Percentiles rank a stretch among this genome's conserved stretches.
phyloP scores from a whole-genome alignment of 2,113 vertebrate genomes.

The Tenrec ecaudatus region DNA sequence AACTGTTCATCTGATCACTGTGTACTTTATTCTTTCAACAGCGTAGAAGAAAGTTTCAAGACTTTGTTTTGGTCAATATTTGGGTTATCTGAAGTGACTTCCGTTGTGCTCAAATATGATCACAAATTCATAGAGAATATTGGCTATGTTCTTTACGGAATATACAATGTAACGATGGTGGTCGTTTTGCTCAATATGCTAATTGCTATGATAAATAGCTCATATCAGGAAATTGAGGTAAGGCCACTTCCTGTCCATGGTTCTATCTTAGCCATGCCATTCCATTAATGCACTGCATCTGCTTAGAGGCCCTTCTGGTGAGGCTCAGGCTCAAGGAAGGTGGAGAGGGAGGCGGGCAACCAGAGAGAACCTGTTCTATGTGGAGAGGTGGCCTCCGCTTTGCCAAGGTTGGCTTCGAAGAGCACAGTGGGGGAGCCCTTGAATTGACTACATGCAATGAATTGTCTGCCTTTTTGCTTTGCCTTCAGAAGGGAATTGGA shows the following conservation, averaged over 20 bases:
- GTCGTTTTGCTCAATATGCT: constrained; percentile 94
- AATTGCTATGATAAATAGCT: constrained; percentile 95
- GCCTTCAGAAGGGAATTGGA: not conserved
- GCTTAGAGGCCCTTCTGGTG: not conserved
- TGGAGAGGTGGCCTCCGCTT: not conserved
- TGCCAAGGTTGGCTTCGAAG: not conserved
- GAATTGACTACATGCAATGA: not conserved
- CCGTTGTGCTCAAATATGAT: constrained; percentile 94
- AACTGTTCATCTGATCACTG: constrained; percentile 44
- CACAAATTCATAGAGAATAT: constrained; percentile 96
- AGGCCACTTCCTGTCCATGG: not conserved
- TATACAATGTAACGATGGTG: constrained; percentile 95
- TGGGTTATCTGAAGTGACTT: constrained; percentile 93
- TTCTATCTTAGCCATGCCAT: not conserved
- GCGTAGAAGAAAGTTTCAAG: constrained; percentile 95
- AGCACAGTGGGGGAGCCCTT: not conserved
- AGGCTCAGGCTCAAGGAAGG: not conserved
- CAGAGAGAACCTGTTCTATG: not conserved
- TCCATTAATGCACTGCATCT: not conserved
- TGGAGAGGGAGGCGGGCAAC: not conserved
- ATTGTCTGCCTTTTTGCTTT: constrained; percentile 30
- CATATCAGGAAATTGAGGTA: constrained; percentile 95
- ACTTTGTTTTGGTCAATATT: constrained; percentile 96
- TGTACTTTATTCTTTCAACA: constrained; percentile 71
- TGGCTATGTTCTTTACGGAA: constrained; percentile 93